phyloP scores from a whole-genome alignment of 2,888 invertebrate genomes.

The Hemithea aestivaria region DNA sequence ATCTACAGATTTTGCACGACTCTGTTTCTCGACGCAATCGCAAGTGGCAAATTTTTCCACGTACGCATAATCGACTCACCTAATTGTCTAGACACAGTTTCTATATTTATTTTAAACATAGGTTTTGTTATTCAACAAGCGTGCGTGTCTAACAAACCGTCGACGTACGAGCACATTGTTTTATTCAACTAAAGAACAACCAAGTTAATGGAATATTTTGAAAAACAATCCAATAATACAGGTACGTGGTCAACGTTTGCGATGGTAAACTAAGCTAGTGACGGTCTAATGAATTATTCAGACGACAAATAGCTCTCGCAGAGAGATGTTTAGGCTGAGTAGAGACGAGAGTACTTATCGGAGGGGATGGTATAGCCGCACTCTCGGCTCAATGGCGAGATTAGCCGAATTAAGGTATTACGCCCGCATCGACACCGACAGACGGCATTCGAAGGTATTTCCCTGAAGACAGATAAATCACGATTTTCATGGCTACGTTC shows the following conservation, averaged over 20 bases:
- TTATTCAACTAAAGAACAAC: constrained; percentile 13
- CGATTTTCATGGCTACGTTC: constrained; percentile 57
- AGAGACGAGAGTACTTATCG: constrained; percentile 35
- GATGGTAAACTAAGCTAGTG: constrained; percentile 20
- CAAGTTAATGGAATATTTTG: constrained; percentile 20
- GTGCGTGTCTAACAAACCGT: constrained; percentile 19
- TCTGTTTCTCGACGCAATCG: constrained; percentile 30
- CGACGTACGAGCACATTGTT: constrained; percentile 14
- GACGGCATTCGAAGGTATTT: constrained; percentile 56
- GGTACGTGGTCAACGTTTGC: constrained; percentile 7
- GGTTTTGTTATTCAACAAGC: constrained; percentile 21
- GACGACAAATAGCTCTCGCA: constrained; percentile 29
- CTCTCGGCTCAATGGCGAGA: constrained; percentile 54
- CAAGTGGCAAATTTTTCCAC: constrained; percentile 14
- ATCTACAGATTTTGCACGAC: constrained; percentile 31
- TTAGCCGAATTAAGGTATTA: constrained; percentile 70
- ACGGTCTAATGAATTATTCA: constrained; percentile 32
- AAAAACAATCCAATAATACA: constrained; percentile 25
- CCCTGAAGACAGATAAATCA: constrained; percentile 69
- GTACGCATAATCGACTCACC: constrained; percentile 5
- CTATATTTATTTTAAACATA: constrained; percentile 27
- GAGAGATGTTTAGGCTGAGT: constrained; percentile 30
- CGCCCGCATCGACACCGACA: constrained; percentile 55
- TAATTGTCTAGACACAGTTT: constrained; percentile 22
- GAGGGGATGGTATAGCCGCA: constrained; percentile 25